Conservation (phyloP, 2,797 vertebrate species). For the Sebastes ruberrimus region DNA sequence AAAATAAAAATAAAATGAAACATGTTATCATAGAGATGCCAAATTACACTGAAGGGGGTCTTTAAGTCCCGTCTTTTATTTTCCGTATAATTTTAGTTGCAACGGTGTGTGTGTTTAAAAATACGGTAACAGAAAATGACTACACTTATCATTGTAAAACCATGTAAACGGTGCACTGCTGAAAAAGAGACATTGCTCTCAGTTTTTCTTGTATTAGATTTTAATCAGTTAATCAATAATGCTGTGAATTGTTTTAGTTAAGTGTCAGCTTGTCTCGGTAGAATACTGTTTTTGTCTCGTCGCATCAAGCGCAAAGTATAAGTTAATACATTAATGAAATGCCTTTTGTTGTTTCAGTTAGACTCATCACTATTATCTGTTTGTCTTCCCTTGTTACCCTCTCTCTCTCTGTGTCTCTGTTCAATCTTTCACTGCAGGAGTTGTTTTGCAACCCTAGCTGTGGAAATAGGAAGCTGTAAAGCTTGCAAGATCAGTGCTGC, state of each 20-base stretch:
- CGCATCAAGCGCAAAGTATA: not conserved
- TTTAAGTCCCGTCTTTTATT: not conserved
- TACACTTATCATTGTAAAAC: not conserved
- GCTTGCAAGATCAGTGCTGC: conserved; percentile 65
- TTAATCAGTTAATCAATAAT: conserved; percentile 26
- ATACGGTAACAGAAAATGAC: not conserved
- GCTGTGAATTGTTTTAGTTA: conserved; percentile 24
- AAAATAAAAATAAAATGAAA: too few relatives aligned
- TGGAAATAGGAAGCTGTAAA: conserved; percentile 58
- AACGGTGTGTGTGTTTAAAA: not conserved
- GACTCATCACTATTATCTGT: not conserved
- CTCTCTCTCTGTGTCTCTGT: not conserved
- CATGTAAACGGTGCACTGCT: not conserved
- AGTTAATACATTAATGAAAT: not conserved
- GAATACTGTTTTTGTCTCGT: conserved; percentile 17
- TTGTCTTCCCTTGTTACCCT: not conserved
- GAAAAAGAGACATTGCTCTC: not conserved
- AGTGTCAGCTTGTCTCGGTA: conserved; percentile 13
- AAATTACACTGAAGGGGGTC: too few relatives aligned
- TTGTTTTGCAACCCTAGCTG: conserved; percentile 31
- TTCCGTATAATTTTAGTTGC: not conserved
- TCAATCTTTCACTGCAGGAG: conserved; percentile 40
- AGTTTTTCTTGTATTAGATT: conserved; percentile 6
- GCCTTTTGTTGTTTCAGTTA: conserved; percentile 13
- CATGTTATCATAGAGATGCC: too few relatives aligned